phyloP scores from a whole-genome alignment of 2,888 invertebrate genomes.

The Lithosia quadra region DNA sequence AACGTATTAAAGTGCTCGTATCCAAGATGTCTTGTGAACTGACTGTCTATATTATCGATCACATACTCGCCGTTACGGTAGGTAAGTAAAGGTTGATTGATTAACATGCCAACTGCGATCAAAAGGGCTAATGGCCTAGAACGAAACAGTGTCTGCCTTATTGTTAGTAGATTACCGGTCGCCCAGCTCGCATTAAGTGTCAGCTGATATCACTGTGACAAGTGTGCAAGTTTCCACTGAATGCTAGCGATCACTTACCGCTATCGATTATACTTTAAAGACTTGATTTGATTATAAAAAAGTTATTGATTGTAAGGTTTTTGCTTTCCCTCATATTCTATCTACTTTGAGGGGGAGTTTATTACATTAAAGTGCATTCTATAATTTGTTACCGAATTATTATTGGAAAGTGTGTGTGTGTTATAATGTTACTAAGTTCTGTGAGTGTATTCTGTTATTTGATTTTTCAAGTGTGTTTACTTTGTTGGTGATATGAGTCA shows the following conservation, averaged over 20 bases:
- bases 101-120: conserved; percentile 54
- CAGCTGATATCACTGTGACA: conserved; percentile 25
- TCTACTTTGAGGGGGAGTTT: too few species aligned
- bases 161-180: conserved; percentile 42
- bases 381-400: too few species aligned
- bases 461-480: too few species aligned
- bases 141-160: conserved; percentile 40
- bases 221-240: conserved; percentile 14
- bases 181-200: conserved; percentile 27
- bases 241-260: not conserved
- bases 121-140: conserved; percentile 52
- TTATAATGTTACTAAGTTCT: too few species aligned
- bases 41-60: not conserved
- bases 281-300: not conserved
- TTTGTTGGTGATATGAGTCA: too few species aligned
- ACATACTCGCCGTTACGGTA: not conserved
- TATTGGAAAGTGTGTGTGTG: too few species aligned
- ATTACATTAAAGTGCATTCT: too few species aligned
- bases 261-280: not conserved
- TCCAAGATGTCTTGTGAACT: not conserved
- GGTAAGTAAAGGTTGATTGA: conserved; percentile 53
- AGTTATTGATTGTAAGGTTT: too few species aligned
- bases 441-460: too few species aligned
- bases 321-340: too few species aligned
- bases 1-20: not conserved